Evolutionary conservation across 2,113 vertebrate species (phyloP).

Genomic region (Gymnarchus niloticus): DNA sequence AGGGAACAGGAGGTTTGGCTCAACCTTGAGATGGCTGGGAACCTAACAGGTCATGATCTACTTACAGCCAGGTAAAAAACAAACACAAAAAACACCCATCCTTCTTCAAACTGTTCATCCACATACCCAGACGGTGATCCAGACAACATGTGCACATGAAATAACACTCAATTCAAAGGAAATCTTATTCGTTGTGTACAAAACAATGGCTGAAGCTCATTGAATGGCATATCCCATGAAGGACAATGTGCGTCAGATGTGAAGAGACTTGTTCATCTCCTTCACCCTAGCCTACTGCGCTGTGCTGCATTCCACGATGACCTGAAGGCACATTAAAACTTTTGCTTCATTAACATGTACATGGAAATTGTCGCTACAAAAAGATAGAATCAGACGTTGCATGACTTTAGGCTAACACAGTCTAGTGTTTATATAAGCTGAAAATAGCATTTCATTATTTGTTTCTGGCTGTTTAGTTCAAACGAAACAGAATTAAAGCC

Average conservation of each 20-base stretch:
- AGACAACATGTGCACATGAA: background rate
- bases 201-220: too few species aligned
- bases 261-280: too few species aligned
- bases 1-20: background rate
- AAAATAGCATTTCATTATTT: background rate
- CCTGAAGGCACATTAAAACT: background rate
- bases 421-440: background rate
- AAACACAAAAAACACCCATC: background rate
- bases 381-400: background rate
- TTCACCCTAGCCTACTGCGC: too few species aligned
- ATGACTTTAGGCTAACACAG: background rate
- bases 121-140: background rate
- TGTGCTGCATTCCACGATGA: too few species aligned
- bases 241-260: too few species aligned
- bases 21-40: background rate
- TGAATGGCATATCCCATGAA: background rate
- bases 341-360: background rate
- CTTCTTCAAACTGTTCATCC: background rate
- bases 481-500: too few species aligned
- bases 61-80: background rate
- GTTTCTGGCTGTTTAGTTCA: too few species aligned
- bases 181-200: too few species aligned
- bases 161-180: too few species aligned
- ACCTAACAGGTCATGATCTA: background rate
- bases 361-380: background rate